Percentiles rank a stretch among this genome's conserved stretches.
Evolutionary conservation across 1,140 invertebrate species (phyloP).

Genomic region (Mizuhopecten yessoensis): DNA sequence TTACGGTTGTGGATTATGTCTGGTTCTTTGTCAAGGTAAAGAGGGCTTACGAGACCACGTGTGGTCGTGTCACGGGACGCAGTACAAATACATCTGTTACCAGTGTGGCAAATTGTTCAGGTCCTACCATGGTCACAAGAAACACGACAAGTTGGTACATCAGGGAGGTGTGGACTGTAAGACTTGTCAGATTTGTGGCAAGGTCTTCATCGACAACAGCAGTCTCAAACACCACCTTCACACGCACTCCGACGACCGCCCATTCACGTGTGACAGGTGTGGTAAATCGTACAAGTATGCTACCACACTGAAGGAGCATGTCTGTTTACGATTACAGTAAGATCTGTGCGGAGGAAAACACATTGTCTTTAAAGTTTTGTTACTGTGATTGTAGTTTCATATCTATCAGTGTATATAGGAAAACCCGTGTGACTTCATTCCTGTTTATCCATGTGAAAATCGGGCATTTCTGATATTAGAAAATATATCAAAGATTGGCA

Average conservation of each 20-base stretch:
- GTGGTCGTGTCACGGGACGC: neutral
- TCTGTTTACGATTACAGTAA: neutral
- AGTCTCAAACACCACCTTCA: neutral
- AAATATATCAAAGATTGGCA: too few relatives aligned
- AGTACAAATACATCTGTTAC: constrained; percentile 17
- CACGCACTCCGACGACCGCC: neutral
- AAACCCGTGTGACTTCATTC: too few relatives aligned
- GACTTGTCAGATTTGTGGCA: neutral
- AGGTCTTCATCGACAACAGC: neutral
- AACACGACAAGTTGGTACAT: constrained; percentile 4
- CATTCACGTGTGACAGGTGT: neutral
- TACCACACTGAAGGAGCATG: neutral
- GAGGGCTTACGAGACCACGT: neutral
- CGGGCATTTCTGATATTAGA: too few relatives aligned
- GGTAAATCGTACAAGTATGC: neutral
- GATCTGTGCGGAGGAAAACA: too few relatives aligned
- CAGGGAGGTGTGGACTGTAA: constrained; percentile 1
- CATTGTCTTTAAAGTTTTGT: too few relatives aligned
- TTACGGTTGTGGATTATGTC: neutral
- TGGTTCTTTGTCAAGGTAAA: neutral
- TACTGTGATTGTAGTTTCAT: too few relatives aligned
- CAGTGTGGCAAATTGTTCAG: neutral
- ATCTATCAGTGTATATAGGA: too few relatives aligned
- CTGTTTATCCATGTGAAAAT: too few relatives aligned
- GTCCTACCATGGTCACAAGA: constrained; percentile 13